Evolutionary conservation across 1,140 invertebrate species (phyloP).

Genomic region (Tetragnatha versicolor): DNA sequence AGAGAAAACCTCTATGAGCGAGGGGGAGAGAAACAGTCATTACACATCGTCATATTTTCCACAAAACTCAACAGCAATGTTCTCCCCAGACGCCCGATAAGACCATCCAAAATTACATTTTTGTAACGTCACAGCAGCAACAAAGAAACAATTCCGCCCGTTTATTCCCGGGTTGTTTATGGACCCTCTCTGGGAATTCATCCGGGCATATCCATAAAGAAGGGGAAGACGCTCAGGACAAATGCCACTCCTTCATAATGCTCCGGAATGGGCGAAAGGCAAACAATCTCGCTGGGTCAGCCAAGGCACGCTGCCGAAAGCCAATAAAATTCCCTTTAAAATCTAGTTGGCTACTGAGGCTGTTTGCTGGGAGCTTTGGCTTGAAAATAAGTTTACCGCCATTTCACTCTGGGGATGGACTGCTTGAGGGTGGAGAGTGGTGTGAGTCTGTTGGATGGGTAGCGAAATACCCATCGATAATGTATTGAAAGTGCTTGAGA

Average conservation of each 20-base stretch:
- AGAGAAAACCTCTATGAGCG: too few species aligned
- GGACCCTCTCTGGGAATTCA: background rate
- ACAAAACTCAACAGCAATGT: too few species aligned
- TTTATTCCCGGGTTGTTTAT: background rate
- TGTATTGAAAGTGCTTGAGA: too few species aligned
- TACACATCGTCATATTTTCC: too few species aligned
- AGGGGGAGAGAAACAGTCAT: too few species aligned
- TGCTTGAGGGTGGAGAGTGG: too few species aligned
- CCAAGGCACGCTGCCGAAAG: background rate
- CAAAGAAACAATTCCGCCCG: too few species aligned
- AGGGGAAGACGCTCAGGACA: background rate
- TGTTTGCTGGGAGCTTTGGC: background rate
- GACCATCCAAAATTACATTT: too few species aligned
- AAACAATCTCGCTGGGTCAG: background rate
- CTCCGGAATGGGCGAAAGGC: background rate
- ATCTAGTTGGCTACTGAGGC: background rate
- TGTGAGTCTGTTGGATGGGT: background rate
- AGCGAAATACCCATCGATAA: background rate
- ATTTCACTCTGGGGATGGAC: background rate
- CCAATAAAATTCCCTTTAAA: conserved; percentile 14
- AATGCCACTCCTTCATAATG: background rate
- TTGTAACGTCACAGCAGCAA: too few species aligned
- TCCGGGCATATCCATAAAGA: background rate
- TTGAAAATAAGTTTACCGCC: background rate
- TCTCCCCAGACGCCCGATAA: too few species aligned